Evolutionary conservation across 2,113 vertebrate genomes (phyloP).

Genomic region (Rhadina sibilatrix): DNA sequence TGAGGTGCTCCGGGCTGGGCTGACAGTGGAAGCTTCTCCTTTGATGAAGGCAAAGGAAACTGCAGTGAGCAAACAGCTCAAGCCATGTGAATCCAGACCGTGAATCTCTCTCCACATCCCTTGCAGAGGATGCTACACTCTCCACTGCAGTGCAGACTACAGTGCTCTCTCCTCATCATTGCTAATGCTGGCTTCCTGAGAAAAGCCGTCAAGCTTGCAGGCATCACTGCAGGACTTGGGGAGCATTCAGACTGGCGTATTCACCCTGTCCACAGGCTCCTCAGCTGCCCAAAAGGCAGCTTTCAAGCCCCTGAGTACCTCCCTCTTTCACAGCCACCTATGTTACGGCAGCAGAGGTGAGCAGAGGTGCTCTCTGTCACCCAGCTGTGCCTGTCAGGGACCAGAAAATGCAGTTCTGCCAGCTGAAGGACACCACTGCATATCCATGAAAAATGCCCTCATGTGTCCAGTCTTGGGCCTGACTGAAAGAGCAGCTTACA

Average conservation of each 20-base stretch:
- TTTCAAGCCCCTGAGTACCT: background rate
- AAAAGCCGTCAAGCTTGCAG: background rate
- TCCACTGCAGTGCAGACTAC: background rate
- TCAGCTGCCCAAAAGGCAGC: background rate
- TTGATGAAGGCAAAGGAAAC: background rate
- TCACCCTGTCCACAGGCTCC: background rate
- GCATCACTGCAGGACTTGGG: background rate
- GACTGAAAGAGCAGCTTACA: background rate
- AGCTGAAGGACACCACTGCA: background rate
- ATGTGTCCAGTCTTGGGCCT: background rate
- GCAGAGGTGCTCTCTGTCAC: background rate
- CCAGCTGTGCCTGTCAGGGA: rapidly evolving
- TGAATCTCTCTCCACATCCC: background rate
- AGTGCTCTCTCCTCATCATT: background rate
- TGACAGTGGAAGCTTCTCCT: background rate
- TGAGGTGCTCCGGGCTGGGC: background rate
- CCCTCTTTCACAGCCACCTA: background rate
- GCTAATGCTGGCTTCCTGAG: background rate
- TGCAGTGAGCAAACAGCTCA: background rate
- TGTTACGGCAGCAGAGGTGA: rapidly evolving
- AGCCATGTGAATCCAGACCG: background rate
- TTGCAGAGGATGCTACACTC: background rate
- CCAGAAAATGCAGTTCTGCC: background rate
- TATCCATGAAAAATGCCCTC: background rate
- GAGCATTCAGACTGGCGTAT: background rate